Percentiles rank a stretch among this genome's conserved stretches.
These are phyloP conservation scores for Cyprinella venusta DNA, from an alignment of 2,797 vertebrate species.

Conservation along the genomic window DNA sequence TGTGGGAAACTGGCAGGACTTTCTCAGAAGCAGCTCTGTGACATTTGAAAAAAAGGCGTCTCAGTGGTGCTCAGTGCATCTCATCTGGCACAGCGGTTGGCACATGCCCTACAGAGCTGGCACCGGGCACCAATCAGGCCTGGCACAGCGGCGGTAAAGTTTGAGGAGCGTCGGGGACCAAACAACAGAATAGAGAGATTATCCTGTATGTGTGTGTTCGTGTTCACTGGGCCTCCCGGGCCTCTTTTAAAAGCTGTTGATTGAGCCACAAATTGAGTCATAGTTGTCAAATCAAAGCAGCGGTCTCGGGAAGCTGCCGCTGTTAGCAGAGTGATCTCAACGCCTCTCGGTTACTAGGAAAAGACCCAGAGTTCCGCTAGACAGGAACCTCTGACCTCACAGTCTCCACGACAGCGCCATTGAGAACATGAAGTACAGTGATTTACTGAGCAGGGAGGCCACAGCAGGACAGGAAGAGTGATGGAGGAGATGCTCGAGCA, in stretches of 20 bases:
- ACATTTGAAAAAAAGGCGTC: conserved; percentile 74
- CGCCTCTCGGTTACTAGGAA: conserved; percentile 31
- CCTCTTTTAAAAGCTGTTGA: conserved; percentile 42
- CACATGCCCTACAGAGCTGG: conserved; percentile 71
- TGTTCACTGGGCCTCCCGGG: conserved; percentile 10
- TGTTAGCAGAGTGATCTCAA: conserved; percentile 15
- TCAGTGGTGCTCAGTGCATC: conserved; percentile 73
- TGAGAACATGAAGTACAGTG: conserved; percentile 35
- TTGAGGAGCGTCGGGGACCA: conserved; percentile 11
- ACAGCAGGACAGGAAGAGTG: conserved; percentile 52
- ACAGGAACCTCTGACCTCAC: conserved; percentile 37
- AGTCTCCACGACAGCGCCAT: conserved; percentile 23
- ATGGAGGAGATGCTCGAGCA: conserved; percentile 10
- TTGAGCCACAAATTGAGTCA: conserved; percentile 49
- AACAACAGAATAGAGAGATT: conserved; percentile 50
- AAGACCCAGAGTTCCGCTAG: conserved; percentile 27
- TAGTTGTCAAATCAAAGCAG: conserved; percentile 48
- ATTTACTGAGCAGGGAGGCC: conserved; percentile 28
- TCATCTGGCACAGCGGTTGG: conserved; percentile 75
- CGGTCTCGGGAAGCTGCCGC: conserved; percentile 14
- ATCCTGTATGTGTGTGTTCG: conserved; percentile 35
- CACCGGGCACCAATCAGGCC: conserved; percentile 63
- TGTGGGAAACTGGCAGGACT: conserved; percentile 64
- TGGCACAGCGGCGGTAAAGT: conserved; percentile 55
- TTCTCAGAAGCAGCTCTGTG: conserved; percentile 77